These are phyloP conservation scores for Reinhardtius hippoglossoides DNA, from an alignment of 2,113 vertebrate genomes.

Conservation along the genomic window DNA sequence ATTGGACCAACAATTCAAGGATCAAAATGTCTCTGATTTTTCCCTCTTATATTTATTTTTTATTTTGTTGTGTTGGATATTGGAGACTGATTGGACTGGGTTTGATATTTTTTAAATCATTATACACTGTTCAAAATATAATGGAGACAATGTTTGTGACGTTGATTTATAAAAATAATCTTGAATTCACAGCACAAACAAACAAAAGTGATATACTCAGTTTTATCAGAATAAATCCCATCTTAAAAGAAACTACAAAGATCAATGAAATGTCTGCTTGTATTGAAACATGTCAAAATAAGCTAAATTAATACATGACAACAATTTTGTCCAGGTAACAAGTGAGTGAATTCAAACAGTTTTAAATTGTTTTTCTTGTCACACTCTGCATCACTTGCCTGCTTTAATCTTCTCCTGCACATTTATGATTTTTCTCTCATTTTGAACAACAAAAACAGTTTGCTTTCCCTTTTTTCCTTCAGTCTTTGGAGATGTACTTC, in stretches of 20 bases:
- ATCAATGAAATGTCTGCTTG: neutral
- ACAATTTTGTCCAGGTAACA: neutral
- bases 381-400: conserved; percentile 25
- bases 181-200: neutral
- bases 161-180: too few relatives aligned
- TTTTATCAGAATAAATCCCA: neutral
- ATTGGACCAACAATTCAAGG: too few relatives aligned
- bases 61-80: too few relatives aligned
- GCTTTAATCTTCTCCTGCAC: conserved; percentile 28
- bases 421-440: conserved; percentile 34
- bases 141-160: too few relatives aligned
- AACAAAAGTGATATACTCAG: neutral
- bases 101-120: too few relatives aligned
- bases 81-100: too few relatives aligned
- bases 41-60: too few relatives aligned
- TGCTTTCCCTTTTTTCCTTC: conserved; percentile 27
- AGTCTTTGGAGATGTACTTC: conserved; percentile 4
- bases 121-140: too few relatives aligned
- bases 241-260: neutral
- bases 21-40: too few relatives aligned
- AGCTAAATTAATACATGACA: conserved; percentile 1
- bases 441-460: conserved; percentile 51
- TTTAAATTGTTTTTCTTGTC: neutral
- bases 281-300: neutral
- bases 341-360: neutral